Conservation (phyloP, 2,113 vertebrate genomes). For the Trichomycterus rosablanca region DNA sequence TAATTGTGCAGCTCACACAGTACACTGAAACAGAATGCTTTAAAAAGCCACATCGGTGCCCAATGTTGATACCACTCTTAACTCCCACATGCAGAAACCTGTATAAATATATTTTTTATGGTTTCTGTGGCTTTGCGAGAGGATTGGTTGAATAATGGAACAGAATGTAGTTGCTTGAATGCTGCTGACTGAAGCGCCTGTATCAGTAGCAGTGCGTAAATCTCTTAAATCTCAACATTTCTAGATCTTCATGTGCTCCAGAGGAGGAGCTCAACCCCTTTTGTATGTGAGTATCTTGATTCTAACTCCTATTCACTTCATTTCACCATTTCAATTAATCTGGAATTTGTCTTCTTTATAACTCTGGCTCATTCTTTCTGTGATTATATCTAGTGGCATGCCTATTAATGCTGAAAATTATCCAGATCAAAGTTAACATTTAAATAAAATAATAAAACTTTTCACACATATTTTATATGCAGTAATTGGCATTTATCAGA, state of each 20-base stretch:
- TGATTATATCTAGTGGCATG: slow-evolving; percentile 47
- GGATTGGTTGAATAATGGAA: slow-evolving; percentile 28
- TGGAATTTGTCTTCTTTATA: slow-evolving; percentile 55
- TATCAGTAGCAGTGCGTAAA: slow-evolving; percentile 29
- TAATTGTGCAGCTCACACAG: no score
- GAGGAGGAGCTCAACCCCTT: slow-evolving; percentile 89
- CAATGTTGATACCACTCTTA: slow-evolving; percentile 12
- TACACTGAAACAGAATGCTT: no score
- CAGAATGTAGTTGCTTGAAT: slow-evolving; percentile 8
- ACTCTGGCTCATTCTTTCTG: slow-evolving; percentile 38
- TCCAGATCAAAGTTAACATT: slow-evolving; percentile 47
- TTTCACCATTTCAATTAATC: no score
- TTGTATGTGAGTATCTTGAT: slow-evolving; percentile 99
- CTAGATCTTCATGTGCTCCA: slow-evolving; percentile 93
- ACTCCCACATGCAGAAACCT: slow-evolving; percentile 1
- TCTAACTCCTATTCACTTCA: slow-evolving; percentile 69
- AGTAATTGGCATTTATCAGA: no score
- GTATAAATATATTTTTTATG: background rate
- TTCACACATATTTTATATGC: no score
- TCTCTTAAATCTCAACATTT: slow-evolving; percentile 88
- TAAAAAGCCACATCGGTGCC: no score
- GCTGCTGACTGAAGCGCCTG: slow-evolving; percentile 12
- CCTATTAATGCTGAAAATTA: slow-evolving; percentile 56
- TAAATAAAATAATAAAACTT: no score
- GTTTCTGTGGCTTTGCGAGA: slow-evolving; percentile 32